Conservation (phyloP, 2,113 vertebrate genomes). For the Brachyhypopomus occidentalis region DNA sequence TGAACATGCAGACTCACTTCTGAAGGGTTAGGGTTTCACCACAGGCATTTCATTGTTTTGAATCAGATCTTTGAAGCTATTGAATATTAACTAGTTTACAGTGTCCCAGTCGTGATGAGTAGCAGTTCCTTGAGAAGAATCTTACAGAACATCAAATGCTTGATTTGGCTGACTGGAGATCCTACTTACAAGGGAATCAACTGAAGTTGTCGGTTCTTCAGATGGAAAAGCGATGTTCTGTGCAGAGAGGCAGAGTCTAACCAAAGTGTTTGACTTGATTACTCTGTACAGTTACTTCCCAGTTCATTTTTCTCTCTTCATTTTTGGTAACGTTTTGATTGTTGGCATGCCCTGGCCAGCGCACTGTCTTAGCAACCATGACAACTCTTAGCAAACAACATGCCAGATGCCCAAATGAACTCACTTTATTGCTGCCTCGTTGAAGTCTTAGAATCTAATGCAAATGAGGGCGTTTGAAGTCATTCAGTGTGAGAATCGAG, state of each 20-base stretch:
- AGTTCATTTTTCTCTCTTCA: no score
- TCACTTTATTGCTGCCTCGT: background rate
- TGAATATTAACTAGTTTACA: conserved; percentile 33
- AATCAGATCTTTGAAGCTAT: conserved; percentile 30
- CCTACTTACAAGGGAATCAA: background rate
- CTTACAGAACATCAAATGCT: conserved; percentile 45
- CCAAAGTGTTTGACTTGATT: background rate
- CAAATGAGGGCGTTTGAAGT: background rate
- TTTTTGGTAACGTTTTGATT: background rate
- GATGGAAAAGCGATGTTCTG: background rate
- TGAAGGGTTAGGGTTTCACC: background rate
- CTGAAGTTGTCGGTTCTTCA: background rate
- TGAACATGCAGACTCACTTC: background rate
- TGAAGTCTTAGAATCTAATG: background rate
- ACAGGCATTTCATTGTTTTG: conserved; percentile 9
- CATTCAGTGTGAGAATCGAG: background rate
- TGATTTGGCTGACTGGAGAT: background rate
- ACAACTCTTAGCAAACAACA: background rate
- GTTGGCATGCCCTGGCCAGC: background rate
- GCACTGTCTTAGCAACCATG: background rate
- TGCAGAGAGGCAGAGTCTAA: background rate
- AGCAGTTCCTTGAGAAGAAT: conserved; percentile 32
- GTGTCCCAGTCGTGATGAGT: conserved; percentile 31
- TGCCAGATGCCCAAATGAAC: background rate
- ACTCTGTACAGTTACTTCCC: background rate